Percentiles rank a stretch among this genome's conserved stretches.
Evolutionary conservation across 2,888 invertebrate genomes (phyloP).

Genomic region (Psylliodes chrysocephalus): DNA sequence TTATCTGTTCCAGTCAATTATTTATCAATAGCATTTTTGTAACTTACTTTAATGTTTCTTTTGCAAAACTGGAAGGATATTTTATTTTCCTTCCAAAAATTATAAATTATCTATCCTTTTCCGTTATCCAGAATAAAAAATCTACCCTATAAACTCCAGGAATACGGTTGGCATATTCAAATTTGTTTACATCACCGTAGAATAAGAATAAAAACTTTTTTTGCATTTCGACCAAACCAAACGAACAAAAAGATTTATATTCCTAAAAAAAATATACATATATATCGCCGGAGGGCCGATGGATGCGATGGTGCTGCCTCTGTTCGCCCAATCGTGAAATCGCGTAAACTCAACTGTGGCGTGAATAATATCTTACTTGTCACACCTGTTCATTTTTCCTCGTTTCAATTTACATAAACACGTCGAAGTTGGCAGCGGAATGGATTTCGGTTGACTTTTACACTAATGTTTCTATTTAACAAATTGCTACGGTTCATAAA

Average conservation of each 20-base stretch:
- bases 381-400: conserved; percentile 43
- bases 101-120: too few relatives aligned
- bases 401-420: conserved; percentile 42
- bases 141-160: too few relatives aligned
- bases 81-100: too few relatives aligned
- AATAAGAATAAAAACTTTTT: conserved; percentile 1
- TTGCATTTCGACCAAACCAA: conserved; percentile 11
- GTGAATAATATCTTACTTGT: conserved; percentile 44
- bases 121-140: too few relatives aligned
- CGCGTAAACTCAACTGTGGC: conserved; percentile 37
- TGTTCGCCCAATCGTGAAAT: conserved; percentile 35
- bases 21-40: too few relatives aligned
- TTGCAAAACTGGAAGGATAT: too few relatives aligned
- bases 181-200: conserved; percentile 18
- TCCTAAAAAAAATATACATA: conserved; percentile 6
- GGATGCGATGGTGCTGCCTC: conserved; percentile 11
- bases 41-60: too few relatives aligned
- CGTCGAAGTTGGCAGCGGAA: conserved; percentile 35
- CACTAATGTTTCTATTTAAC: conserved; percentile 40
- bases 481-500: conserved; percentile 34
- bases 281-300: conserved; percentile 12
- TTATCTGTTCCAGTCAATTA: too few relatives aligned
- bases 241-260: conserved; percentile 24
- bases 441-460: conserved; percentile 36
- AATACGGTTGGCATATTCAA: background rate